Evolutionary conservation across 2,113 vertebrate species (phyloP).

Genomic region (Falco punctatus): DNA sequence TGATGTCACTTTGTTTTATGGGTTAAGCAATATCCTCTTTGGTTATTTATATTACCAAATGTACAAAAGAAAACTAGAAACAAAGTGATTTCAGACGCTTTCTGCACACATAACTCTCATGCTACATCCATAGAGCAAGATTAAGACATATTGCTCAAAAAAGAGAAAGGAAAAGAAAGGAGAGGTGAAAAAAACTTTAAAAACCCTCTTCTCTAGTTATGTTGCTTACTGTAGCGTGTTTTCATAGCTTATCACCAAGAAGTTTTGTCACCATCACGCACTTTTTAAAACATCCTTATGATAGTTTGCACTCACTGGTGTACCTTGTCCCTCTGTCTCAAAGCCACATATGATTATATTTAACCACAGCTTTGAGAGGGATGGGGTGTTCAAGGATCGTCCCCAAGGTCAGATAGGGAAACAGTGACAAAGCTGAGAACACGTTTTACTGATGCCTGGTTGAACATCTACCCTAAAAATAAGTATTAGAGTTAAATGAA

Average conservation of each 20-base stretch:
- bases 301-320: not conserved
- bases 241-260: not conserved
- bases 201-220: not conserved
- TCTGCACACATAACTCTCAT: conserved; percentile 7
- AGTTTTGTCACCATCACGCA: not conserved
- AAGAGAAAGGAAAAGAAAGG: conserved; percentile 7
- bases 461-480: not conserved
- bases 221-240: not conserved
- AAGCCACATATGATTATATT: not conserved
- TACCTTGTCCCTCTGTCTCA: not conserved
- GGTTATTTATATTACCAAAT: conserved; percentile 21
- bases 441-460: not conserved
- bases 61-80: conserved; percentile 50
- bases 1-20: conserved; percentile 59
- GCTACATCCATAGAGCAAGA: not conserved
- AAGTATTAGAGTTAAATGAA: not conserved
- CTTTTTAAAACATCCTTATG: not conserved
- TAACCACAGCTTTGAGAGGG: not conserved
- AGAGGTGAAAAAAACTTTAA: not conserved
- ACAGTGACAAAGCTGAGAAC: not conserved
- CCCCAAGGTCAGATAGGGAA: not conserved
- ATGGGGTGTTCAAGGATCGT: not conserved
- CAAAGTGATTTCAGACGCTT: conserved; percentile 37
- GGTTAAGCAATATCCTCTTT: conserved; percentile 64
- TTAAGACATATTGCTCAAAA: not conserved